Percentiles rank a stretch among this genome's conserved stretches.
Evolutionary conservation across 1,140 invertebrate genomes (phyloP).

Genomic region (Stegodyphus dumicola): DNA sequence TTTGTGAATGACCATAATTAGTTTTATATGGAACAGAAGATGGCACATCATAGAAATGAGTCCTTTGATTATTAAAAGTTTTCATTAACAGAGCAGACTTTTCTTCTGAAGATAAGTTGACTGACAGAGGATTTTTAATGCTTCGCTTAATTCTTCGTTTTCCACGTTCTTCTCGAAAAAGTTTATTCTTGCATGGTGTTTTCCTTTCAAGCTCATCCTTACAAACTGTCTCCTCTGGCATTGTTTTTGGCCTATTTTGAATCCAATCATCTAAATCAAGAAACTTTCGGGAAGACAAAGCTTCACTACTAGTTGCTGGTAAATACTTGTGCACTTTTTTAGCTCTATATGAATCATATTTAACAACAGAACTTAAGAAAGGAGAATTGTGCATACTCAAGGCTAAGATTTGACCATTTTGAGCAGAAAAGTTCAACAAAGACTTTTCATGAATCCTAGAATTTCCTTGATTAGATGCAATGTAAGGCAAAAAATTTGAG

Average conservation of each 20-base stretch:
- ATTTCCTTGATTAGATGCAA: conserved; percentile 6
- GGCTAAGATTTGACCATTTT: conserved; percentile 1
- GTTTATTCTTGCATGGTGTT: background rate
- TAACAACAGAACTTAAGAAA: conserved; percentile 12
- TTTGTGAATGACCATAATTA: background rate
- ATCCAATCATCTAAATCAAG: conserved; percentile 43
- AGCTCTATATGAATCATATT: conserved; percentile 28
- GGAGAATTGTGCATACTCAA: conserved; percentile 1
- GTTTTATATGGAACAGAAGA: conserved; percentile 7
- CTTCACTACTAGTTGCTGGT: conserved; percentile 19
- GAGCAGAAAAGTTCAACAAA: background rate
- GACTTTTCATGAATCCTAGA: conserved; percentile 6
- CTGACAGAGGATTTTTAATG: conserved; percentile 20
- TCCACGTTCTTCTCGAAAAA: background rate
- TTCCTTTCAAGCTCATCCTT: background rate
- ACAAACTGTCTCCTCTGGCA: background rate
- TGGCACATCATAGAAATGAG: conserved; percentile 13
- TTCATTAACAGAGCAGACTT: conserved; percentile 32
- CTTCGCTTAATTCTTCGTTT: conserved; percentile 16
- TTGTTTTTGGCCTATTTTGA: conserved; percentile 53
- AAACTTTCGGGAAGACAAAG: conserved; percentile 24
- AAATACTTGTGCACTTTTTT: conserved; percentile 24
- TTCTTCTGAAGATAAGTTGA: conserved; percentile 13
- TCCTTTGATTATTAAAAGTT: background rate
- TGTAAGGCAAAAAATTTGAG: conserved; percentile 51